A percentile compares a stretch with the other conserved stretches of the same genome.
phyloP scores from a whole-genome alignment of 2,888 invertebrate genomes.

The Sphinx pinastri region DNA sequence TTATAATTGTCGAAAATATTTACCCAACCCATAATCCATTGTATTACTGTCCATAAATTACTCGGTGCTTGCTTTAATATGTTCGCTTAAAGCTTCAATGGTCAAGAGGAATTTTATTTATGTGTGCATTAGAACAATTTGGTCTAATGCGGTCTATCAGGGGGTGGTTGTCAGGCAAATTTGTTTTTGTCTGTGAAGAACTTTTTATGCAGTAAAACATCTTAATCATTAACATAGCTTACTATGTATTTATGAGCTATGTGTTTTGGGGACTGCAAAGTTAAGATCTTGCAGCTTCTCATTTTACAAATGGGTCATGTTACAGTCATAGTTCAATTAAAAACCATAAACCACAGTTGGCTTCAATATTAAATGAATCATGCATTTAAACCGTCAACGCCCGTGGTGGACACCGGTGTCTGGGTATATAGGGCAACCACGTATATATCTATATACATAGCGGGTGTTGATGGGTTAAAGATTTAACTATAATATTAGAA shows the following conservation, averaged over 20 bases:
- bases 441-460: too few species aligned
- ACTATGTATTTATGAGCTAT: not conserved
- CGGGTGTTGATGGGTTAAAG: too few species aligned
- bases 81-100: slow-evolving; percentile 21
- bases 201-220: not conserved
- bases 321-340: too few species aligned
- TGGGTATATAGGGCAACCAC: too few species aligned
- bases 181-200: not conserved
- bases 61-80: slow-evolving; percentile 10
- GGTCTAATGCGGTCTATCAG: not conserved
- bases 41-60: not conserved
- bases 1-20: not conserved
- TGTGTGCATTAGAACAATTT: not conserved
- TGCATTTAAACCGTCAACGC: too few species aligned
- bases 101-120: slow-evolving; percentile 26
- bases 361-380: too few species aligned
- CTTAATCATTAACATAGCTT: not conserved
- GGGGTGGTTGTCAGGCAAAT: not conserved
- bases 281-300: too few species aligned
- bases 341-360: too few species aligned
- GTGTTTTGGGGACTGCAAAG: too few species aligned
- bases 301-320: too few species aligned
- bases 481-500: too few species aligned
- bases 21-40: not conserved
- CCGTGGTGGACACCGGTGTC: too few species aligned